phyloP scores from a whole-genome alignment of 2,113 vertebrate genomes.

The Euleptes europaea region DNA sequence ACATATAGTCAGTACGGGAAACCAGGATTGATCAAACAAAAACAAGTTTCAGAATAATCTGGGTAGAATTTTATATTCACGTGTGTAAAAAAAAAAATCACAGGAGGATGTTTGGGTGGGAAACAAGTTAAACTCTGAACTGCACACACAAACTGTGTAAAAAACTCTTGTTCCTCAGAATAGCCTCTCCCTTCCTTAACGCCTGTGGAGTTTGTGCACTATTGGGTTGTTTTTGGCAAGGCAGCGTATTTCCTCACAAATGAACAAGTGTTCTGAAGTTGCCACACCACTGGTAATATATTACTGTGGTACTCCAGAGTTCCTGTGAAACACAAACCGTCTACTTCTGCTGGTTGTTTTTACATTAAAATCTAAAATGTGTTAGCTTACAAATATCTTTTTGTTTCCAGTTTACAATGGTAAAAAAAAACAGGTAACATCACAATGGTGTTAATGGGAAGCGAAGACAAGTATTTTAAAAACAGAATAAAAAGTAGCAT shows the following conservation, averaged over 20 bases:
- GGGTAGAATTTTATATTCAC: slow-evolving; percentile 20
- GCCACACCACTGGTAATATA: slow-evolving; percentile 33
- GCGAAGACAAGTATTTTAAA: slow-evolving; percentile 66
- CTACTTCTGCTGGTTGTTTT: slow-evolving; percentile 50
- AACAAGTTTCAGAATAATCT: slow-evolving; percentile 19
- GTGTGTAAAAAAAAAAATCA: slow-evolving; percentile 13
- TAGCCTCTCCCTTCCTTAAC: slow-evolving; percentile 14
- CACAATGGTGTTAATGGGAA: slow-evolving; percentile 67
- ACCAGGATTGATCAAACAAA: background rate
- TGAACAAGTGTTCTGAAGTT: slow-evolving; percentile 7
- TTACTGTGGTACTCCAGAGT: slow-evolving; percentile 5
- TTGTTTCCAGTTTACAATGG: slow-evolving; percentile 66
- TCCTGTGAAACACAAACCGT: slow-evolving; percentile 49
- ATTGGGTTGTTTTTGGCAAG: slow-evolving; percentile 42
- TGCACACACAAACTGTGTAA: slow-evolving; percentile 24
- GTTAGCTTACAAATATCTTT: slow-evolving; percentile 51
- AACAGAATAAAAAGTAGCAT: slow-evolving; percentile 70
- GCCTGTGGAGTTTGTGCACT: slow-evolving; percentile 26
- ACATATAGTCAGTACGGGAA: too few species aligned
- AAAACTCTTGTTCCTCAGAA: slow-evolving; percentile 16
- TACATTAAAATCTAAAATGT: slow-evolving; percentile 35
- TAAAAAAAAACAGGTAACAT: slow-evolving; percentile 59
- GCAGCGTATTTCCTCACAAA: slow-evolving; percentile 37
- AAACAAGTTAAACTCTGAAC: slow-evolving; percentile 15
- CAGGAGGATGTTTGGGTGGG: slow-evolving; percentile 1